phyloP scores from a whole-genome alignment of 2,113 vertebrate genomes.

The Cisticola juncidis region DNA sequence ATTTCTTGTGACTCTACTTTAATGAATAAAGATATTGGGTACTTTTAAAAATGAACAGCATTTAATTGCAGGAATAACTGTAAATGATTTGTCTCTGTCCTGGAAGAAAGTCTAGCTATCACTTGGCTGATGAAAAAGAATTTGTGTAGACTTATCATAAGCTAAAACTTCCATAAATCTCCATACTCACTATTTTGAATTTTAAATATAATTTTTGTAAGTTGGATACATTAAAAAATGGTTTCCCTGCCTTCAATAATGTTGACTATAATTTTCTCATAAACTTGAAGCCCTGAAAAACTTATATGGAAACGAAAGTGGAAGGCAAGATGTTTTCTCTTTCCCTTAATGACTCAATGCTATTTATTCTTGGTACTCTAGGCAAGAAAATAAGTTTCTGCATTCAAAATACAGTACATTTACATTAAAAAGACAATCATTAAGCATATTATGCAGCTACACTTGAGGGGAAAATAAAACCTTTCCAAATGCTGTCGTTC shows the following conservation, averaged over 20 bases:
- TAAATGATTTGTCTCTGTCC: background rate
- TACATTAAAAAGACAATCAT: slow-evolving; percentile 25
- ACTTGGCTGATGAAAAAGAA: background rate
- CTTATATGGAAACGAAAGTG: background rate
- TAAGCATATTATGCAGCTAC: background rate
- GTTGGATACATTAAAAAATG: background rate
- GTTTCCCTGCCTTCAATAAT: background rate
- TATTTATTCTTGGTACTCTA: slow-evolving; percentile 23
- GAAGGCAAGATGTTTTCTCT: slow-evolving; percentile 1
- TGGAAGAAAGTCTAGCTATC: background rate
- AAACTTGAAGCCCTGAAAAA: slow-evolving; percentile 18
- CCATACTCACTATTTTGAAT: background rate
- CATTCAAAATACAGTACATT: slow-evolving; percentile 22
- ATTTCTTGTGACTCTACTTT: background rate
- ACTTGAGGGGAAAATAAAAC: background rate
- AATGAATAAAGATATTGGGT: background rate
- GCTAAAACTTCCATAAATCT: background rate
- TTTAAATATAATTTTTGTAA: background rate
- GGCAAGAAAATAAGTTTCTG: slow-evolving; percentile 28
- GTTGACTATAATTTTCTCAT: background rate
- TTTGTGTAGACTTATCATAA: background rate
- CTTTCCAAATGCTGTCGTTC: slow-evolving; percentile 3
- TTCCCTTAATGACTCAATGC: slow-evolving; percentile 12
- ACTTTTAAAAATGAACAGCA: background rate
- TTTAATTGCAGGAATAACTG: background rate